Evolutionary conservation across 2,797 vertebrate species (phyloP).

Genomic region (Dromococcyx pavoninus): DNA sequence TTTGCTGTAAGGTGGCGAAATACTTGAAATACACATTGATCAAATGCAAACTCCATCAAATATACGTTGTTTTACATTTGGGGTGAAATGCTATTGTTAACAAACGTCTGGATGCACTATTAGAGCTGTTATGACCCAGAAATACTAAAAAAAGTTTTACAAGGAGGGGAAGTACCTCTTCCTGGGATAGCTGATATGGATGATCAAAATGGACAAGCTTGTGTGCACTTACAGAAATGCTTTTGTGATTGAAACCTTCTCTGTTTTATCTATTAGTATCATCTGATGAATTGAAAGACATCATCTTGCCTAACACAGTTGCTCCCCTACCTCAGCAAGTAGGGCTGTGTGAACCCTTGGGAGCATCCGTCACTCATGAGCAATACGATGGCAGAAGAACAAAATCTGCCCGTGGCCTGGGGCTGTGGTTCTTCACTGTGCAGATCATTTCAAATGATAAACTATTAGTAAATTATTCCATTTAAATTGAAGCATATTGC

Average conservation of each 20-base stretch:
- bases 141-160: neutral
- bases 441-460: neutral
- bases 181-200: neutral
- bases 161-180: neutral
- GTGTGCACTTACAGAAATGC: neutral
- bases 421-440: neutral
- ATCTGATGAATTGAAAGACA: neutral
- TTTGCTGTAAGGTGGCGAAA: neutral
- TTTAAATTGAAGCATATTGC: neutral
- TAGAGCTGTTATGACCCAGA: neutral
- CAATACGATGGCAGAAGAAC: rapidly evolving
- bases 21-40: neutral
- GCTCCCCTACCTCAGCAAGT: rapidly evolving
- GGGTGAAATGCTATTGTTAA: neutral
- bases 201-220: neutral
- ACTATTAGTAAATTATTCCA: neutral
- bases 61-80: neutral
- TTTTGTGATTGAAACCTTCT: neutral
- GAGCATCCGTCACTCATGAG: neutral
- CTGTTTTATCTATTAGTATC: neutral
- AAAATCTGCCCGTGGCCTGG: neutral
- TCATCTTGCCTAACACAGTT: neutral
- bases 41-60: neutral
- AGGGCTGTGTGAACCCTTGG: neutral
- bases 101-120: neutral